A percentile compares a stretch with the other conserved stretches of the same genome.
Evolutionary conservation across 1,140 invertebrate species (phyloP).

Genomic region (Rhizoglyphus robini): DNA sequence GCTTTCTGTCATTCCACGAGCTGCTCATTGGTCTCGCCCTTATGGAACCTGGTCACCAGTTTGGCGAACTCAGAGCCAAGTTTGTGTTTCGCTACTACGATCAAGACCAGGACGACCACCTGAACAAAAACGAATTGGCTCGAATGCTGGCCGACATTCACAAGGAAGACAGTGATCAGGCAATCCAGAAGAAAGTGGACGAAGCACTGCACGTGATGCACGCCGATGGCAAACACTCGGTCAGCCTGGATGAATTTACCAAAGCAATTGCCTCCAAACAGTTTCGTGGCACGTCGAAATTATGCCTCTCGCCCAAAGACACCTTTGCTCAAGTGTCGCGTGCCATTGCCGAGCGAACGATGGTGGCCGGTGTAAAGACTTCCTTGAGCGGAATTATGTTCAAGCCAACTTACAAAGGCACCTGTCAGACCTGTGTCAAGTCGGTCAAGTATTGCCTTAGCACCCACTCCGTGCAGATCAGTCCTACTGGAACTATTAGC

Average conservation of each 20-base stretch:
- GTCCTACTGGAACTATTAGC: not conserved
- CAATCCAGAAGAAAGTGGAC: not conserved
- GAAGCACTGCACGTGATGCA: too few species aligned
- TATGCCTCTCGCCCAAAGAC: slow-evolving; percentile 34
- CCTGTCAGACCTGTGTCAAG: too few species aligned
- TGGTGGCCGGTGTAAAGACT: not conserved
- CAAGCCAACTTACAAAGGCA: too few species aligned
- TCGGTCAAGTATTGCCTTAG: slow-evolving; percentile 3
- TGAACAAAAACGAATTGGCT: too few species aligned
- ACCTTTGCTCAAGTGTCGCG: slow-evolving; percentile 17
- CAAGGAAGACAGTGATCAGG: not conserved
- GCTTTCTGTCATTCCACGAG: slow-evolving; percentile 31
- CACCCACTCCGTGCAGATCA: slow-evolving; percentile 8
- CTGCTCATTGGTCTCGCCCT: too few species aligned
- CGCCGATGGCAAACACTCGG: not conserved
- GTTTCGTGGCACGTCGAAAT: slow-evolving; percentile 42
- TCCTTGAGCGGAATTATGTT: not conserved
- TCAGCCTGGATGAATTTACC: slow-evolving; percentile 34
- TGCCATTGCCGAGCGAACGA: not conserved
- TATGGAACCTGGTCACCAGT: too few species aligned
- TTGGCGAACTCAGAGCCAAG: slow-evolving; percentile 40
- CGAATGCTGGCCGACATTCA: not conserved
- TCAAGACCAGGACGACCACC: too few species aligned
- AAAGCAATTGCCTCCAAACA: slow-evolving; percentile 41
- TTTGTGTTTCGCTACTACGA: slow-evolving; percentile 45